Evolutionary conservation across 2,113 vertebrate species (phyloP).

Genomic region (Cricetomys ansorgei): DNA sequence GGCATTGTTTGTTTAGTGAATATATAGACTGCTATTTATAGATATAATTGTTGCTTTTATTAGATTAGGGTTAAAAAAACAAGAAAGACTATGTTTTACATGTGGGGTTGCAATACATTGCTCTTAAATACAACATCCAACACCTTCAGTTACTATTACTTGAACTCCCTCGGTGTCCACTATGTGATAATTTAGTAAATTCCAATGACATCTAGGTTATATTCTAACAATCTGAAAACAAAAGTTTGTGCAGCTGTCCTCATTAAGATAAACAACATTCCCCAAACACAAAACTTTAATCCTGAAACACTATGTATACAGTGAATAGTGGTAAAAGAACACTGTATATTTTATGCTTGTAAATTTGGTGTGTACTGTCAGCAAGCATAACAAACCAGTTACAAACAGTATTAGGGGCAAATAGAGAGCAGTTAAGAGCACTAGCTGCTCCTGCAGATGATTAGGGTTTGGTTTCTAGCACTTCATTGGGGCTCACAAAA

Average conservation of each 20-base stretch:
- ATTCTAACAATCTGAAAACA: constrained; percentile 3
- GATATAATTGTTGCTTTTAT: constrained; percentile 45
- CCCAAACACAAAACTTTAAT: neutral
- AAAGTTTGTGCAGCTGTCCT: neutral
- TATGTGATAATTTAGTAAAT: neutral
- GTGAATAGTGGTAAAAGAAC: neutral
- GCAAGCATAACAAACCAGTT: neutral
- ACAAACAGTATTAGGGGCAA: neutral
- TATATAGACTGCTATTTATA: constrained; percentile 67
- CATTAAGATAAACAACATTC: neutral
- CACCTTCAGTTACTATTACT: neutral
- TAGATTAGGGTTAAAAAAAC: constrained; percentile 64
- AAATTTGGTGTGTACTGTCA: neutral
- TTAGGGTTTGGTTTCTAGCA: too few relatives aligned
- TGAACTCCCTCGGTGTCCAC: neutral
- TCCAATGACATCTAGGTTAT: neutral
- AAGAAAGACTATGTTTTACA: neutral
- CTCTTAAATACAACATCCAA: neutral
- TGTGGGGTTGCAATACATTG: neutral
- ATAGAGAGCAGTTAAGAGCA: neutral
- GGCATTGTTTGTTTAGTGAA: constrained; percentile 47
- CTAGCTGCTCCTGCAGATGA: too few relatives aligned
- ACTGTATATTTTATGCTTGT: neutral
- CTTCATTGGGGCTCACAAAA: too few relatives aligned
- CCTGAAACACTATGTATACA: neutral